Evolutionary conservation across 2,888 invertebrate species (phyloP), one percentile per base, ranked within the genome.

Genomic region (Caenorhabditis zanzibari): DNA sequence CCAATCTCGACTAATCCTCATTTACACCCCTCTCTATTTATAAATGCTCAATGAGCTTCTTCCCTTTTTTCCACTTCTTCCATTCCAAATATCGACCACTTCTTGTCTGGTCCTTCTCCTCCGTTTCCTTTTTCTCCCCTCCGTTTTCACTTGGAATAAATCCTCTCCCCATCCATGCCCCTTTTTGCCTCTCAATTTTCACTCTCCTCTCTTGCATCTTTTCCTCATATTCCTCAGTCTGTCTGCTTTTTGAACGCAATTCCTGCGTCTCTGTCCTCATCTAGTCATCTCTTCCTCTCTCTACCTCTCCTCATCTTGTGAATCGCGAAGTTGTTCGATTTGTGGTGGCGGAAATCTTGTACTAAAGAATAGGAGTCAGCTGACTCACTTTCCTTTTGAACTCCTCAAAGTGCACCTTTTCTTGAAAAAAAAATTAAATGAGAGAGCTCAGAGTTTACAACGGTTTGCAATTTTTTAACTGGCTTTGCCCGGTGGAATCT

Each of bases 241-340:
- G 19, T 49, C 44, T 22, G 6, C 63, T 26, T 54, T 56, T 63
- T 63, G 63, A 28, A 44, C 49, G 16, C 19, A 24, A 3, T 69
- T 19, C 32, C 54, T 58, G 32, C 61, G 35, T 22, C 26, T 32
- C 58, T 32, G 12, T 10, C 49, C 9, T 24, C 22, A 38, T 68
- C 22, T 68, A 1, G 54, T 54, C 47, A 19, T 47, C 19, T n/a
- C n/a, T n/a, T n/a, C n/a, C n/a, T n/a, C 19, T 68, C 52, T 68
- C 68, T 68, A 54, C 54, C 54, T 68, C 54, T 68, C 68, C 38
- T 38, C 47, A 54, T 68, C 35, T 68, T 68, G 54, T 22, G 22
- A 66, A 28, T 49, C 16, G 35, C 49, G 22, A 66, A 66, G 66
- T 66, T 38, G 68, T 68, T 68, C 68, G 68, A 68, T 68, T 68